A percentile compares a stretch with the other conserved stretches of the same genome.
Evolutionary conservation across 2,888 invertebrate species (phyloP).

Genomic region (Spodoptera picta): DNA sequence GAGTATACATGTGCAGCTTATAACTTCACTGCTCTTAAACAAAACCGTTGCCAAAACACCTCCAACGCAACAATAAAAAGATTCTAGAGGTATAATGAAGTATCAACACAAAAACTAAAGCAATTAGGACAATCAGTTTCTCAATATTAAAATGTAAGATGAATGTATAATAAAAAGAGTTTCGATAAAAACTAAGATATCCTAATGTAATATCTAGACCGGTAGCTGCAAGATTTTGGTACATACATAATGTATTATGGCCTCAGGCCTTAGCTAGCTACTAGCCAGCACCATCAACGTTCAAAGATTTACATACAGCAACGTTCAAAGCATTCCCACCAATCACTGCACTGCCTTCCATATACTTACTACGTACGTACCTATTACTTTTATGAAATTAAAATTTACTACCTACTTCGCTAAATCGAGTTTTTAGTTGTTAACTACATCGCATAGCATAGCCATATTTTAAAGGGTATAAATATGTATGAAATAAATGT

Average conservation of each 20-base stretch:
- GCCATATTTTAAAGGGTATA: conserved; percentile 4
- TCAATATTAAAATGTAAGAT: conserved; percentile 31
- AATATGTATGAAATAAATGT: conserved; percentile 10
- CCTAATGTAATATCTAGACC: conserved; percentile 43
- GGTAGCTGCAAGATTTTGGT: conserved; percentile 44
- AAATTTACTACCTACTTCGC: conserved; percentile 1
- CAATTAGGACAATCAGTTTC: conserved; percentile 38
- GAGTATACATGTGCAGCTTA: no score
- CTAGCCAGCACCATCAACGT: conserved; percentile 38
- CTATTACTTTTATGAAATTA: conserved; percentile 13
- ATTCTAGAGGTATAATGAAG: conserved; percentile 29
- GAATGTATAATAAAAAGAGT: conserved; percentile 24
- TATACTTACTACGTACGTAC: conserved; percentile 8
- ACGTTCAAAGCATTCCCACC: conserved; percentile 34
- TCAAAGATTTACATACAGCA: conserved; percentile 43
- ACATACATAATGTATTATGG: conserved; percentile 41
- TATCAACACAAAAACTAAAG: conserved; percentile 37
- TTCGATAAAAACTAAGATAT: conserved; percentile 33
- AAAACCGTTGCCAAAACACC: conserved; percentile 2
- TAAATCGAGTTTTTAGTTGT: conserved; percentile 16
- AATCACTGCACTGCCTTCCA: conserved; percentile 25
- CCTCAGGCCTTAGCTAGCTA: conserved; percentile 55
- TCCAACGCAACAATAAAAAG: conserved; percentile 15
- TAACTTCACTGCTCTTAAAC: neutral
- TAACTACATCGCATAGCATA: neutral